Evolutionary conservation across 2,113 vertebrate species (phyloP).

Genomic region (Loxodonta africana): DNA sequence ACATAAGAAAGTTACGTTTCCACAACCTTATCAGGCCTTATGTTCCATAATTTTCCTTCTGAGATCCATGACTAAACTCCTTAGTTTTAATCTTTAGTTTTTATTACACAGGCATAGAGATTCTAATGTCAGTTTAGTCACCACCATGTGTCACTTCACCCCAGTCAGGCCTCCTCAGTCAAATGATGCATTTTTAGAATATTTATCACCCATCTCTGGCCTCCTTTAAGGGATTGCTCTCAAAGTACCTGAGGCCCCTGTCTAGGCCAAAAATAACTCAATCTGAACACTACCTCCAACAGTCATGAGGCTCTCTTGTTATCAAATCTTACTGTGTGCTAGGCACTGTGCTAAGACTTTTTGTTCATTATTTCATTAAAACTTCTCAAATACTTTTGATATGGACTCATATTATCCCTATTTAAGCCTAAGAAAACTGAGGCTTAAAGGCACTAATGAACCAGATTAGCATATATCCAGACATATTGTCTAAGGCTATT

Average conservation of each 20-base stretch:
- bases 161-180: background rate
- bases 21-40: background rate
- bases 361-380: slow-evolving; percentile 32
- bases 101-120: background rate
- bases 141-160: background rate
- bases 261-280: background rate
- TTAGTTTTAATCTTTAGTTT: slow-evolving; percentile 41
- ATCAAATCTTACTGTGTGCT: background rate
- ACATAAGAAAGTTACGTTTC: slow-evolving; percentile 39
- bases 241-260: background rate
- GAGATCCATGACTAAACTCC: background rate
- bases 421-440: slow-evolving; percentile 25
- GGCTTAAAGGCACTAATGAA: background rate
- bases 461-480: background rate
- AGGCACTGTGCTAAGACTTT: background rate
- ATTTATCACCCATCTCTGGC: background rate
- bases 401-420: background rate
- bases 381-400: background rate
- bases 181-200: background rate
- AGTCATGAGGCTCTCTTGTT: background rate
- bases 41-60: background rate
- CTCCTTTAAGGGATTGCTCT: background rate
- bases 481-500: background rate
- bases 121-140: background rate
- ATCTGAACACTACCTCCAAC: background rate